phyloP scores from a whole-genome alignment of 2,113 vertebrate species.

The Toxotes jaculatrix region DNA sequence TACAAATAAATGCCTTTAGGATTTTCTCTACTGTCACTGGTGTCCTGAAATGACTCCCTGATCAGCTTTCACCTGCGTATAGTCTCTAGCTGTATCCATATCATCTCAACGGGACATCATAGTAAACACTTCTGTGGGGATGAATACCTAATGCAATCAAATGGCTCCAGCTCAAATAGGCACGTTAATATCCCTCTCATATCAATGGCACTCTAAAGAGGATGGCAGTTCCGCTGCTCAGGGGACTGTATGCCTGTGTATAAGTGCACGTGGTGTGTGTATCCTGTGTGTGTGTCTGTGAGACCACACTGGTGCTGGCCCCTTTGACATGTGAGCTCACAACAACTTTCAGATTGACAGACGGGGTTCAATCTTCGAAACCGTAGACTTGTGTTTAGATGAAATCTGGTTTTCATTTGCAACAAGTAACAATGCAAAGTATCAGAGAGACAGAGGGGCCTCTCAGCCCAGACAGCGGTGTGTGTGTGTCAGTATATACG shows the following conservation, averaged over 20 bases:
- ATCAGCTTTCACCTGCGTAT: conserved; percentile 16
- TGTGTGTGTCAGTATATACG: conserved; percentile 41
- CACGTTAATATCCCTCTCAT: conserved; percentile 49
- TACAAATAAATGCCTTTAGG: neutral
- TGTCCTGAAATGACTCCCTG: conserved; percentile 48
- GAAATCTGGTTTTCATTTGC: conserved; percentile 80
- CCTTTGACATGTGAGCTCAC: conserved; percentile 72
- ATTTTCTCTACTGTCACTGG: neutral
- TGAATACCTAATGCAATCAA: conserved; percentile 77
- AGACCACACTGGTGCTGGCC: conserved; percentile 65
- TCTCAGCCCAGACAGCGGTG: conserved; percentile 65
- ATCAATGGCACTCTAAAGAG: conserved; percentile 54
- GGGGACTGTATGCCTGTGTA: conserved; percentile 23
- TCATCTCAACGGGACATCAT: conserved; percentile 12
- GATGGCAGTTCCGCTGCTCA: conserved; percentile 30
- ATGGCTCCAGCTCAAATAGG: conserved; percentile 62
- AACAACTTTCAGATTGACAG: conserved; percentile 63
- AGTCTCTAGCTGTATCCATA: neutral
- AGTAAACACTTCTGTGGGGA: conserved; percentile 42
- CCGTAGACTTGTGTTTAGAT: conserved; percentile 69
- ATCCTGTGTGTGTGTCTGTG: conserved; percentile 18
- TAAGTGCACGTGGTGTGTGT: conserved; percentile 26
- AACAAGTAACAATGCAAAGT: conserved; percentile 67
- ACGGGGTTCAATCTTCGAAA: conserved; percentile 68
- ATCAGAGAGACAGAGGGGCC: conserved; percentile 67